Evolutionary conservation across 2,113 vertebrate species (phyloP), one percentile per base, ranked within the genome.

Genomic region (Phylloscopus trochilus): DNA sequence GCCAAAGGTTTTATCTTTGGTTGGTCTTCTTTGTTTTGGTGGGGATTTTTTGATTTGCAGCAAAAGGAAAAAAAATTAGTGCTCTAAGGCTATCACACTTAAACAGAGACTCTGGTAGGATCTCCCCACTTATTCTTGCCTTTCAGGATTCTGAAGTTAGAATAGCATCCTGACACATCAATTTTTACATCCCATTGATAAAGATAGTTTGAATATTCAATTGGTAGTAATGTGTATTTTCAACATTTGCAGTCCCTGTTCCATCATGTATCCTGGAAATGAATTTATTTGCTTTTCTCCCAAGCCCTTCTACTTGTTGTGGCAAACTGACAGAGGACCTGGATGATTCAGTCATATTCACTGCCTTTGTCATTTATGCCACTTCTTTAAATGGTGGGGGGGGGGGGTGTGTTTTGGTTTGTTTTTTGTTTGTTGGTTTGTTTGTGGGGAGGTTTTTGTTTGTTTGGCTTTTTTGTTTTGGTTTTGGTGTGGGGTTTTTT

Each of bases 321-420:
- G 41, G 4, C 33, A 90, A 86, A 47, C 13, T 53, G 23, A 31
- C 41, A 58, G 21, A 78, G 35, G 5, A 47, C 18, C 8, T 58
- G 43, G 13, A 19, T 59, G 5, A n/a, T 56, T 59, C 31, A 15
- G 0, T 58, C 14, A 11, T 0, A 0, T 33, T 89, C 44, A 21
- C 2, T n/a, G n/a, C 11, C 64, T 63, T 87, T 91, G 14, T 64
- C 0, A 0, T 2, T 86, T 56, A 8, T 24, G 24, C 11, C 30
- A 5, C 8, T 59, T 3, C 18, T 49, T 55, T 6, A 31, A 82
- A 10, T 16, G 6, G 11, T 41, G 39, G 39, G 39, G 39, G 39
- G 39, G 39, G 39, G n/a, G n/a, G n/a, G n/a, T n/a, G 39, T 39
- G 39, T 39, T 39, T 39, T 39, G 39, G 39, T n/a, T n/a, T n/a